phyloP scores from a whole-genome alignment of 2,888 invertebrate genomes.

The Agriotes lineatus region DNA sequence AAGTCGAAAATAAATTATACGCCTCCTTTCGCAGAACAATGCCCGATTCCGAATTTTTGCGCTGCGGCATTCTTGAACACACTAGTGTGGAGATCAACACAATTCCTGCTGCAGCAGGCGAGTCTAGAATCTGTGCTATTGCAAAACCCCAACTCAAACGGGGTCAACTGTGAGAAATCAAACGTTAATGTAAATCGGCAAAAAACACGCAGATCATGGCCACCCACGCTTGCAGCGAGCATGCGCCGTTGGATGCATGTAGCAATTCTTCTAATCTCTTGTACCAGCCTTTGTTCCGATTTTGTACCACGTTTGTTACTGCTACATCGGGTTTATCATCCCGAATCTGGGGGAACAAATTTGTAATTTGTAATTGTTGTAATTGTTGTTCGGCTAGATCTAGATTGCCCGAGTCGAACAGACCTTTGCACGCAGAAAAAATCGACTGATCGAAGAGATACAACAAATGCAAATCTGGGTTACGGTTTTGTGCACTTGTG shows the following conservation, averaged over 20 bases:
- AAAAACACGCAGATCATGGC: constrained; percentile 56
- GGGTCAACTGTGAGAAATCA: constrained; percentile 62
- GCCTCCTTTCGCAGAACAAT: constrained; percentile 40
- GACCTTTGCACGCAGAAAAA: too few species aligned
- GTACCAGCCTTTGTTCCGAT: constrained; percentile 31
- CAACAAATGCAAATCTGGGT: neutral
- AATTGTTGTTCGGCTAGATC: constrained; percentile 6
- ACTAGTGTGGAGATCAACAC: constrained; percentile 47
- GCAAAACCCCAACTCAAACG: constrained; percentile 60
- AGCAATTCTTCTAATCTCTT: constrained; percentile 44
- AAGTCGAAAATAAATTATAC: constrained; percentile 37
- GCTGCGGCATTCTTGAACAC: constrained; percentile 43
- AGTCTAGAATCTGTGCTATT: constrained; percentile 49
- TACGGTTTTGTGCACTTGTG: neutral
- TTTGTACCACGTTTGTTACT: constrained; percentile 9
- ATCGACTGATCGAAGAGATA: too few species aligned
- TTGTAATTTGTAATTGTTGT: constrained; percentile 8
- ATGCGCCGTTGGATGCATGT: constrained; percentile 36
- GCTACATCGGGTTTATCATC: constrained; percentile 4
- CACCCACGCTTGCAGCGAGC: constrained; percentile 56
- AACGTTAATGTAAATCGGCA: constrained; percentile 58
- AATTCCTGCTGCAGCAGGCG: constrained; percentile 42
- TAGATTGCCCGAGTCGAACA: too few species aligned
- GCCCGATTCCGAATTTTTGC: constrained; percentile 37
- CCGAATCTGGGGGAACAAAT: constrained; percentile 1